A percentile compares a stretch with the other conserved stretches of the same genome.
These are phyloP conservation scores for Palaemon carinicauda DNA, from an alignment of 1,140 invertebrate genomes.

Conservation along the genomic window DNA sequence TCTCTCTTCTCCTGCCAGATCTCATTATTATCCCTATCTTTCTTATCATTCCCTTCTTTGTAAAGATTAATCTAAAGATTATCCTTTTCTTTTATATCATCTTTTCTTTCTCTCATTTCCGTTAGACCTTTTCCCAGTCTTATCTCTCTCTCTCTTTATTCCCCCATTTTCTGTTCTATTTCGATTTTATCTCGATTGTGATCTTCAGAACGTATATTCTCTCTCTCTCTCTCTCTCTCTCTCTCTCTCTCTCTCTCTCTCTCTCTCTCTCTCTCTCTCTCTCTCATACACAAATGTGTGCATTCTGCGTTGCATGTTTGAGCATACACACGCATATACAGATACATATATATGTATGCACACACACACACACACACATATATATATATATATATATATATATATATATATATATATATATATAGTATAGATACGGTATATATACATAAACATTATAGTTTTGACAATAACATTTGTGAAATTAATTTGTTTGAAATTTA, in stretches of 20 bases:
- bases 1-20: no score
- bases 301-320: no score
- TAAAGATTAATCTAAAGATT: no score
- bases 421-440: background rate
- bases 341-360: no score
- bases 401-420: background rate
- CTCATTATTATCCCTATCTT: no score
- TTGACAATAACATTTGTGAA: no score
- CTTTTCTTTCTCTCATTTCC: background rate
- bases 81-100: background rate
- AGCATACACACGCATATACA: no score
- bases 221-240: background rate
- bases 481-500: no score
- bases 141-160: background rate
- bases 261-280: conserved; percentile 12
- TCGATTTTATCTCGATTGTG: no score
- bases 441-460: no score
- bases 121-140: background rate
- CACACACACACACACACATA: no score
- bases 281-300: background rate
- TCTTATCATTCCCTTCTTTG: no score
- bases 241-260: conserved; percentile 33
- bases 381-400: background rate
- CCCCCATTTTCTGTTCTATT: background rate
- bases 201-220: background rate